Base-by-base conservation (phyloP, 2,113 vertebrate species). In the Ranitomeya variabilis region DNA sequence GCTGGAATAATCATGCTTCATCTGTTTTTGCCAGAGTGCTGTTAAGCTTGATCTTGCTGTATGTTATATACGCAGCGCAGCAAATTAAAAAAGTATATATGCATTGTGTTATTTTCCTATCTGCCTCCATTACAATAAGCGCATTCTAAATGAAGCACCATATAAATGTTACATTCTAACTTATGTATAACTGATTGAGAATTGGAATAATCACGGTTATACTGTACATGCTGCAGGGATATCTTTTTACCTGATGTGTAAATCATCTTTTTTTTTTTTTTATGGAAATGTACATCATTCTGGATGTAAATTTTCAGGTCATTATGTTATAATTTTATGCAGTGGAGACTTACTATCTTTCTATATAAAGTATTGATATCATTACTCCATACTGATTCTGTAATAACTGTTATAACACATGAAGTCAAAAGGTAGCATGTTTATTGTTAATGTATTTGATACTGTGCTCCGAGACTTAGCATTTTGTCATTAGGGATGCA, bases 401-500 rank as follows among this genome's bases (percentile, higher is more conserved):
- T 84, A 55, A 84, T 71, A 67, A 69, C 64, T 84, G 14, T 69
- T n/a, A 71, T 84, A 67, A 31, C n/a, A 71, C 64, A 55, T 79
- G 5, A 55, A 67, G 21, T 45, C 51, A 79, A 62, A 64, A 64
- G 74, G 85, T 67, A 57, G 60, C 73, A 7, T 79, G 26, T 66
- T 62, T 23, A 87, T 67, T 87, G 60, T 87, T 45, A 79, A 18
- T 19, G 60, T 26, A 77, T 87, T 52, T 54, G 74, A 78, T 78
- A 79, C 76, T 19, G 76, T 79, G 85, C 60, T 80, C 60, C 18
- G 45, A 77, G 74, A 87, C 85, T 54, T 62, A 74, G 85, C 45
- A 80, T 87, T 87, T 66, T 79, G 85, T 79, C 71, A 87, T 87
- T 87, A 86, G 78, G 31, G 76, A 80, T 87, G 85, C 85, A 87